Base-by-base conservation (phyloP, 1,140 invertebrate genomes). In the Dendroctonus valens region DNA sequence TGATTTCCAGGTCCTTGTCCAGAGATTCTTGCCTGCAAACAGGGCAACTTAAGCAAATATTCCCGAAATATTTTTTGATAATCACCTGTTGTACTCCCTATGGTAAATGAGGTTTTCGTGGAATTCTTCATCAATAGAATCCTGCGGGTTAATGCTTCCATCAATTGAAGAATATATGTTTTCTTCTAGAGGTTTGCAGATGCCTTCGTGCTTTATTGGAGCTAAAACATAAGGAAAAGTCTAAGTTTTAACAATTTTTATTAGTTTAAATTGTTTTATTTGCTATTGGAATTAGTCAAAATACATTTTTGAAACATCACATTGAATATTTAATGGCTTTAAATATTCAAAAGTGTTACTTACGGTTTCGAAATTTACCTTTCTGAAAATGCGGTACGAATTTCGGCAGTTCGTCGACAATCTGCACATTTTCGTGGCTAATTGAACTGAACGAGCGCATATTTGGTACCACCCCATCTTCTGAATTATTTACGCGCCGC, bases 71-170 rank as follows among this genome's bases (percentile, higher is more conserved):
- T 12, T 7, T 39, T 37, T 71, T 87, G 87, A 62, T 89, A 83
- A 88, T 53, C 40, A 63, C 60, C 71, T 87, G 81, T 89, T 74
- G 78, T 88, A 89, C 73, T 88, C 81, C 71, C 86, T 85, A 75
- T 87, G 83, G 72, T 87, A 87, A 75, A 91, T 86, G 65, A 90
- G 82, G 77, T 91, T 89, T 81, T 91, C 88, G 78, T 92, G 88
- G 75, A 91, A 91, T 77, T 91, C 87, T 82, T 88, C 84, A 72
- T 85, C 79, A 39, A 80, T 70, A 0, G 78, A 80, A 60, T 80
- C 79, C 64, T 80, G 79, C 4, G 71, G 61, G 12, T 72, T 71
- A n/a, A 78, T 66, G 14, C 53, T 49, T 7, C 46, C 58, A 52
- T 72, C 69, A n/a, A 74, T 59, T 2, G 77, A 78, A 9, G 76